Percentiles rank a stretch among this genome's conserved stretches.
Evolutionary conservation across 2,888 invertebrate genomes (phyloP).

Genomic region (Anoplius nigerrimus): DNA sequence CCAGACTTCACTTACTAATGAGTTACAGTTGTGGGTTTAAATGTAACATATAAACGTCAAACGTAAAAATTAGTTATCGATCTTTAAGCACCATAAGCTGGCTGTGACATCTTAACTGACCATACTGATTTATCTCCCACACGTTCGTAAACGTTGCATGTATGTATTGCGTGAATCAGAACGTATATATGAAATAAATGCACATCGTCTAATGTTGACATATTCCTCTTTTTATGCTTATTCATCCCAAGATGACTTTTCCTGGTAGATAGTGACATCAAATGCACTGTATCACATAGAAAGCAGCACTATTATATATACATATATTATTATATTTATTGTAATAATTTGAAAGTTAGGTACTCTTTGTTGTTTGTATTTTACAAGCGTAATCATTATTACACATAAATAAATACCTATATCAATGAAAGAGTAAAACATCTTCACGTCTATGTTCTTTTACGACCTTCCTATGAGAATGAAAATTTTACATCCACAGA

Average conservation of each 20-base stretch:
- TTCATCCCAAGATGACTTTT: slow-evolving; percentile 66
- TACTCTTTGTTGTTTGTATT: slow-evolving; percentile 75
- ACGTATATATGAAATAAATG: slow-evolving; percentile 26
- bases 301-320: slow-evolving; percentile 71
- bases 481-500: too few relatives aligned
- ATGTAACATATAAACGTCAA: slow-evolving; percentile 9
- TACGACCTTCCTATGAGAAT: not conserved
- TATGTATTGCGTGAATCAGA: slow-evolving; percentile 38
- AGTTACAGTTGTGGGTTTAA: slow-evolving; percentile 24
- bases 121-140: slow-evolving; percentile 36
- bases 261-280: slow-evolving; percentile 67
- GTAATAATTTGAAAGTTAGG: slow-evolving; percentile 74
- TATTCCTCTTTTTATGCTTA: slow-evolving; percentile 45
- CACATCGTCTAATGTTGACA: slow-evolving; percentile 21
- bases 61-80: slow-evolving; percentile 36
- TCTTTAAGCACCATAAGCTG: slow-evolving; percentile 49
- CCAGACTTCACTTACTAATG: slow-evolving; percentile 19
- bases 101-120: slow-evolving; percentile 49
- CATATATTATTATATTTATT: slow-evolving; percentile 74
- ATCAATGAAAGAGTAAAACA: slow-evolving; percentile 62
- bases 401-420: slow-evolving; percentile 73
- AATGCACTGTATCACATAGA: slow-evolving; percentile 71
- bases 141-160: slow-evolving; percentile 17
- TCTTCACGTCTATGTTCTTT: not conserved
- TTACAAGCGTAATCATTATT: slow-evolving; percentile 74